Base-by-base conservation (phyloP, 2,888 invertebrate species). In the Nymphalis urticae region DNA sequence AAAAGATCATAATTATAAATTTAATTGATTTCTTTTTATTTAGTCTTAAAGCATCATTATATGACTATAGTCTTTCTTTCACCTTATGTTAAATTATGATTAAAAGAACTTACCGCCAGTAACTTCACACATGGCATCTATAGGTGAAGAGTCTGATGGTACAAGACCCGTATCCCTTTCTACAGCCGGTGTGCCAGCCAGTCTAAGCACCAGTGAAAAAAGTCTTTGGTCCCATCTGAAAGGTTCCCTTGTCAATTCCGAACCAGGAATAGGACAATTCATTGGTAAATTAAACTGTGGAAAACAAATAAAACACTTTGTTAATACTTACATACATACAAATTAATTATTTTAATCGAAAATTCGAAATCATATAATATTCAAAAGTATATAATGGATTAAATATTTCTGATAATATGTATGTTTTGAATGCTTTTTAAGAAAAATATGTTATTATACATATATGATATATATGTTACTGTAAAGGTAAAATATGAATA, bases 221-320 rank as follows among this genome's bases (percentile, higher is more conserved):
- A 99, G 93, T 77, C 99, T 94, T 91, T 99, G 99, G 92, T 99
- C 99, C 99, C 99, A 99, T 75, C 99, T 95, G 88, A 99, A 99
- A n/a, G 99, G 99, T 88, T 99, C 99, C 79, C 98, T 95, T 4
- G 99, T 99, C 85, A 99, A 93, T 90, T 99, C 99, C 8, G 97
- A 97, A 16, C 99, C 99, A 54, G 98, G 98, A 80, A 98, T 97
- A 53, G 97, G 96, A 76, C 97, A 97, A 86, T 97, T 97, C 96
- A 98, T 97, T 2, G 98, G 98, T 77, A 98, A 89, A 82, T 97
- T 97, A 77, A 98, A 95, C 95, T 97, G 88, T 47, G n/a, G 42
- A 36, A 64, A 36, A 65, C 10, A 59, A 59, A 62, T 10, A 21
- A 51, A 13, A 19, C 19, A 7, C 27, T 50, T 36, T 36, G 27